Evolutionary conservation across 2,797 vertebrate genomes (phyloP), one percentile per base, ranked within the genome.

Genomic region (Danio jaintianensis): DNA sequence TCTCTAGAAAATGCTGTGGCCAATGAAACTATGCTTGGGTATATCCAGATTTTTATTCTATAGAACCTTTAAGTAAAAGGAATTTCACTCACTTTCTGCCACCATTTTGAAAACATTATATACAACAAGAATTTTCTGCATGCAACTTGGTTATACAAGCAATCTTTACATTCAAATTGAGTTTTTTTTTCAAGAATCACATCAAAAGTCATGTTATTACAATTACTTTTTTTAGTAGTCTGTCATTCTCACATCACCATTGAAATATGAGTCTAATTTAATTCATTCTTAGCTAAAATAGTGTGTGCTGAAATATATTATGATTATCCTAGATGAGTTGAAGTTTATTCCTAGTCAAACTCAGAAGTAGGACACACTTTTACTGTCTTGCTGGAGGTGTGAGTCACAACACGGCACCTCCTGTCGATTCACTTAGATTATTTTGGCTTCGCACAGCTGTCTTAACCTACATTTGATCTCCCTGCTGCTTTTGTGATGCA

Each of bases 391-490:
- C n/a, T 71, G 10, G 67, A 63, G 29, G 47, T 52, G 71, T 56
- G 71, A 80, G 82, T 50, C 50, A 52, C 53, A 66, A 61, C 78
- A 45, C 7, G 16, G 52, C 59, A 76, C 55, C 38, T 64, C 15
- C 42, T 66, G 45, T 68, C 20, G 8, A 16, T 61, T 71, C 63
- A 20, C 1, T 83, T 47, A 29, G 47, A 66, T 63, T 78, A 67
- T n/a, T 75, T 47, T 61, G 58, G 43, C 53, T 58, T 12, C 42
- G 66, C 84, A 59, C 70, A 82, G 78, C 91, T 89, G 91, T 88
- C 89, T 93, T 93, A 91, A 91, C 91, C 92, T 91, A 92, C 85
- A 91, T 92, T 84, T 86, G 81, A 85, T 83, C 70, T 86, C 77
- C 77, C 70, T 67, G 75, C 74, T 62, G 29, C 42, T 62, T 16